Evolutionary conservation across 64 coral and sea anemone species (phyloP), one percentile per base, ranked within the genome.

Genomic region (Montipora efflorescens): DNA sequence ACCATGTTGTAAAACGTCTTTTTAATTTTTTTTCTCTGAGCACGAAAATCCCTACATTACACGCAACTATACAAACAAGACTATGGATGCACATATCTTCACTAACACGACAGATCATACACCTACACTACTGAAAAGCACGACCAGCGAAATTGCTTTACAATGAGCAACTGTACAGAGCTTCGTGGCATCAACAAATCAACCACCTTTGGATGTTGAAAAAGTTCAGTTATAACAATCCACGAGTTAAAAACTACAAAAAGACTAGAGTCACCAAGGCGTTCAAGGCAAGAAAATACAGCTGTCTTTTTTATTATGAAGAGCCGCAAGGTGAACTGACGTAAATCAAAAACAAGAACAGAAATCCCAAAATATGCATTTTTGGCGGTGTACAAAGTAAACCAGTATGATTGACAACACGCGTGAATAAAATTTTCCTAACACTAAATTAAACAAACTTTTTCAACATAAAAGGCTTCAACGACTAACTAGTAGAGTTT

Each of bases 391-490:
- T 92, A 92, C 90, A 92, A 83, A 74, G 90, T 76, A 61, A 72
- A 59, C 90, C 22, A 76, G 75, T 84, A 78, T 85, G 81, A 4
- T 53, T 48, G 45, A 25, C 19, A 18, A 46, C 72, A 58, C 82
- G 81, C 28, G 58, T 16, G 70, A 78, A 74, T 92, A 92, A 82
- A 92, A 74, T 86, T 67, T 28, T 61, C 20, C 18, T 9, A 48
- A 46, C 49, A 48, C 51, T 28, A 48, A 66, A 19, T 48, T 8
- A 61, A 43, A 72, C 75, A 92, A 64, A 64, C 90, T 92, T 92
- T 92, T 92, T 92, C 90, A 92, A 92, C 90, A 86, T 20, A 67
- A 86, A 92, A 92, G 90, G 90, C 81, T 92, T 92, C 90, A 92
- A 82, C 46, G 8, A 8, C 73, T 77, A 21, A 59, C 68, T 53